These are phyloP conservation scores for Struthio camelus DNA, from an alignment of 2,113 vertebrate genomes.

Conservation along the genomic window DNA sequence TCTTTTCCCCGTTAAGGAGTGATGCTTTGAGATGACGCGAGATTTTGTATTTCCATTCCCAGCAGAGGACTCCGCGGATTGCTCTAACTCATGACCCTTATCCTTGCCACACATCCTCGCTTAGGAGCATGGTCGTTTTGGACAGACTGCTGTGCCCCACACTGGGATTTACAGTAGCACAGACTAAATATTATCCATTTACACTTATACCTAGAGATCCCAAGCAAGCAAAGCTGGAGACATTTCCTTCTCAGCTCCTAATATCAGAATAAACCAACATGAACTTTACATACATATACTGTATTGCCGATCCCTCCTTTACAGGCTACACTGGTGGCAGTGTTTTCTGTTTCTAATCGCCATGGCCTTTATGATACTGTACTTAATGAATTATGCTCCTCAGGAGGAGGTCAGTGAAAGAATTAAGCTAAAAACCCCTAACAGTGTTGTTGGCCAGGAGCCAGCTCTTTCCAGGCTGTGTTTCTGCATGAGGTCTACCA, in stretches of 20 bases:
- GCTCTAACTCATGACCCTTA: constrained; percentile 14
- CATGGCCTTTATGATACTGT: constrained; percentile 63
- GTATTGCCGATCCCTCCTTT: not conserved
- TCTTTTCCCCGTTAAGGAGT: not conserved
- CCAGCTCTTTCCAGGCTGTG: constrained; percentile 62
- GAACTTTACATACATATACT: not conserved
- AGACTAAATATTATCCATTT: constrained; percentile 58
- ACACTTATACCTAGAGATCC: not conserved
- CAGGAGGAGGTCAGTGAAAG: constrained; percentile 71
- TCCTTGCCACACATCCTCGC: not conserved
- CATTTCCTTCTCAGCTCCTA: not conserved
- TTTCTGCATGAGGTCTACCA: constrained; percentile 76
- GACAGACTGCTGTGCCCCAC: constrained; percentile 34
- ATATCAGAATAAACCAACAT: constrained; percentile 9
- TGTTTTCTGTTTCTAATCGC: constrained; percentile 70
- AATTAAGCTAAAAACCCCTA: constrained; percentile 73
- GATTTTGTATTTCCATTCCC: not conserved
- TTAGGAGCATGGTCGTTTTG: not conserved
- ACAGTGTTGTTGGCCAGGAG: constrained; percentile 57
- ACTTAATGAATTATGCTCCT: constrained; percentile 73
- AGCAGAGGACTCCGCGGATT: not conserved
- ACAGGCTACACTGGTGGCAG: constrained; percentile 52
- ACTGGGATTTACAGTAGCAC: constrained; percentile 64
- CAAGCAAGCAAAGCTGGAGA: not conserved
- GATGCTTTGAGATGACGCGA: not conserved